Evolutionary conservation across 1,140 invertebrate species (phyloP).

Genomic region (Atopsyche davidsoni): DNA sequence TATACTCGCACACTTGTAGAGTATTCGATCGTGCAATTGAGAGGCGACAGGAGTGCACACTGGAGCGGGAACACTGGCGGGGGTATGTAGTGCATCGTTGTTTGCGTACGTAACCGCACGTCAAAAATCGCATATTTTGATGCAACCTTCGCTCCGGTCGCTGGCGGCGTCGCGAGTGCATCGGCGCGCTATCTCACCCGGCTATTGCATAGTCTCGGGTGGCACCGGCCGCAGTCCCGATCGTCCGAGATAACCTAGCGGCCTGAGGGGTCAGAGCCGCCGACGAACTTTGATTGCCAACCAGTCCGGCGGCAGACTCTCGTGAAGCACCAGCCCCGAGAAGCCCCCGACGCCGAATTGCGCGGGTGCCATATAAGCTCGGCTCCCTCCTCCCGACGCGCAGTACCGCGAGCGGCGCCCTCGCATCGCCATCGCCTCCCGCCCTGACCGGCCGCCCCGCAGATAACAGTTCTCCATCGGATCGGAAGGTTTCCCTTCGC

Average conservation of each 20-base stretch:
- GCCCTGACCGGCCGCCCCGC: background rate
- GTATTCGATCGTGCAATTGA: too few relatives aligned
- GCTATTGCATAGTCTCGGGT: too few relatives aligned
- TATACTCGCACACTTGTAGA: too few relatives aligned
- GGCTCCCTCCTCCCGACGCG: background rate
- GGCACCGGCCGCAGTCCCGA: too few relatives aligned
- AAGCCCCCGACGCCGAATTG: background rate
- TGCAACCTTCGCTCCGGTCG: too few relatives aligned
- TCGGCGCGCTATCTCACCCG: too few relatives aligned
- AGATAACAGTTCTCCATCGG: background rate
- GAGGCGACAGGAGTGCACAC: too few relatives aligned
- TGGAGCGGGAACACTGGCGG: too few relatives aligned
- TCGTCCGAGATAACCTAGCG: constrained; percentile 14
- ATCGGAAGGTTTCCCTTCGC: background rate
- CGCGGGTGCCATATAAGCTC: constrained; percentile 8
- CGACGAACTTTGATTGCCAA: constrained; percentile 17
- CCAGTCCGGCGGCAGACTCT: constrained; percentile 7
- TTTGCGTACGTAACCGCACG: too few relatives aligned
- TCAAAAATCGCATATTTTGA: too few relatives aligned
- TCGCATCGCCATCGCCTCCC: background rate
- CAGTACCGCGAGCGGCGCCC: constrained; percentile 9
- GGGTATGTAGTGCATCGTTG: too few relatives aligned
- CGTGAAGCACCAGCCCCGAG: background rate
- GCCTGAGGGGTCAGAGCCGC: constrained; percentile 13
- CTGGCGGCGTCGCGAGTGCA: too few relatives aligned